These are phyloP conservation scores for Xerus inauris DNA, from an alignment of 2,113 vertebrate genomes.

Conservation along the genomic window DNA sequence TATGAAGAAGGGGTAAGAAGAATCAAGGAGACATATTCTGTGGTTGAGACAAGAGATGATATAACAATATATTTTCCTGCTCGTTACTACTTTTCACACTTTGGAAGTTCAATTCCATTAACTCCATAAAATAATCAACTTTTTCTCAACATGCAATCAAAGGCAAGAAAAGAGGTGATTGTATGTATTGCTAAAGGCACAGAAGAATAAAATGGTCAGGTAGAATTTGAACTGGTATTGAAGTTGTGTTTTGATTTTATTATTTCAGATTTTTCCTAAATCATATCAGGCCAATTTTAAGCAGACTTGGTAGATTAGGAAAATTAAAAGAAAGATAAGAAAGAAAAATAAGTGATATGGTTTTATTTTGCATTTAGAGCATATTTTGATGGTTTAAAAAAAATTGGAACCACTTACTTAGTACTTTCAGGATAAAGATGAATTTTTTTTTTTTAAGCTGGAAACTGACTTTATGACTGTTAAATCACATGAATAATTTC, in stretches of 20 bases:
- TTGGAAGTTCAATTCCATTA: not conserved
- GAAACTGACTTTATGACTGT: slow-evolving; percentile 65
- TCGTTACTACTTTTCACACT: not conserved
- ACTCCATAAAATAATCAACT: not conserved
- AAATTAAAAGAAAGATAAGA: not conserved
- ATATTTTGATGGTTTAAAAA: not conserved
- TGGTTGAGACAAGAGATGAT: not conserved
- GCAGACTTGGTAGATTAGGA: not conserved
- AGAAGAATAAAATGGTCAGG: not conserved
- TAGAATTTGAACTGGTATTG: not conserved
- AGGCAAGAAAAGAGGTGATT: not conserved
- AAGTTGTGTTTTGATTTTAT: not conserved
- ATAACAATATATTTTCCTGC: not conserved
- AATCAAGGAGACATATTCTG: not conserved
- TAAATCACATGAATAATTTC: slow-evolving; percentile 71
- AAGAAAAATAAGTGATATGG: not conserved
- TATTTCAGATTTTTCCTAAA: not conserved
- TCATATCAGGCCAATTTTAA: not conserved
- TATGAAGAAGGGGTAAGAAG: not conserved
- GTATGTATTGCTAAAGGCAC: not conserved
- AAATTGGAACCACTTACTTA: not conserved
- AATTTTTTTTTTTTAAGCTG: slow-evolving; percentile 12
- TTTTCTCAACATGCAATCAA: not conserved
- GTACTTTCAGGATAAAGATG: not conserved
- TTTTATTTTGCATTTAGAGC: not conserved